Conservation (phyloP, 2,888 invertebrate species). For the Mythimna lalbum region DNA sequence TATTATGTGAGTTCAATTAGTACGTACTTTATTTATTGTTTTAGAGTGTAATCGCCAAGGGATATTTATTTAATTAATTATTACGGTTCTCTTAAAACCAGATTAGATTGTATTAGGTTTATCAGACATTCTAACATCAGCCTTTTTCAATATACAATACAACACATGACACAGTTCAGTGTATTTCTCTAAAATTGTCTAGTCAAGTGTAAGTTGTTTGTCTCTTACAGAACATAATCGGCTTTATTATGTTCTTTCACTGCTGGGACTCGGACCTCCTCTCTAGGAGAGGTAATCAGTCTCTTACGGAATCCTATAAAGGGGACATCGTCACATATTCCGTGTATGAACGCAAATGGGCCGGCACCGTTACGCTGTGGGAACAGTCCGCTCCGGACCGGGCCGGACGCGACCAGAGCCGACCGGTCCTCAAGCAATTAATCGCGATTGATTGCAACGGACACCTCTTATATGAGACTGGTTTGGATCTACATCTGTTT, state of each 20-base stretch:
- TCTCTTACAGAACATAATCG: too few relatives aligned
- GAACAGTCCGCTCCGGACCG: conserved; percentile 24
- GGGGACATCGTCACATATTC: conserved; percentile 14
- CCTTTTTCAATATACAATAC: background rate
- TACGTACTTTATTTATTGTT: background rate
- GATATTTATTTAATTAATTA: background rate
- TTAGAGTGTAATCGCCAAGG: background rate
- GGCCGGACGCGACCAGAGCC: background rate
- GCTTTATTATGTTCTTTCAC: too few relatives aligned
- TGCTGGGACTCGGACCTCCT: too few relatives aligned
- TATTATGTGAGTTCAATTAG: background rate
- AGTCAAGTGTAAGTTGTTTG: background rate
- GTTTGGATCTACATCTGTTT: conserved; percentile 11
- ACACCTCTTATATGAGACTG: conserved; percentile 11
- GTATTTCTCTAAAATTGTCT: background rate
- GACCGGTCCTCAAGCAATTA: conserved; percentile 47
- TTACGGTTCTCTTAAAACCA: background rate
- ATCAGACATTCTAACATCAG: too few relatives aligned
- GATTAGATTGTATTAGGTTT: background rate
- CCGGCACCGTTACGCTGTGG: conserved; percentile 56
- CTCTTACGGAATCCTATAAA: conserved; percentile 34
- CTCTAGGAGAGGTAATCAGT: background rate
- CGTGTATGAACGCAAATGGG: conserved; percentile 45
- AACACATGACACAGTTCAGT: background rate
- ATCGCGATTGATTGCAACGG: conserved; percentile 33